Evolutionary conservation across 2,888 invertebrate genomes (phyloP).

Genomic region (Cheilosia variabilis): DNA sequence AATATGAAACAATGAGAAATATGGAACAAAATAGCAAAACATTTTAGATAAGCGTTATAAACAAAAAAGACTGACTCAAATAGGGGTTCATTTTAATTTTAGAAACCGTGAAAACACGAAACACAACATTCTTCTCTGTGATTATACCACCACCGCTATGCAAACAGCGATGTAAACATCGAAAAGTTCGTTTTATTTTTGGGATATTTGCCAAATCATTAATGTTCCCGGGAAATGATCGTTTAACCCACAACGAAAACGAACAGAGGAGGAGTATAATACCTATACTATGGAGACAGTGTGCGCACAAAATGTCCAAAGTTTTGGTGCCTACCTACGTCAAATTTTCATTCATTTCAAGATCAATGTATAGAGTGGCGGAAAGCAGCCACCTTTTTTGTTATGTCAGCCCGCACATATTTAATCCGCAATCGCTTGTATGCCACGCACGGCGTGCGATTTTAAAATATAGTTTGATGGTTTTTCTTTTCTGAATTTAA

Average conservation of each 20-base stretch:
- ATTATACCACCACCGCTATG: constrained; percentile 43
- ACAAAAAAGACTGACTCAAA: constrained; percentile 63
- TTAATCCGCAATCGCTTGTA: constrained; percentile 19
- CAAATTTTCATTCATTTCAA: constrained; percentile 76
- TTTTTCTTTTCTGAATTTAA: too few species aligned
- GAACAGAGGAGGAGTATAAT: constrained; percentile 11
- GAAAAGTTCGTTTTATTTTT: constrained; percentile 63
- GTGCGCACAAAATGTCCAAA: constrained; percentile 11
- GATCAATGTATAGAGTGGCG: constrained; percentile 71
- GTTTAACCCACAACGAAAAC: constrained; percentile 42
- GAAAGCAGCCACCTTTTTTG: constrained; percentile 35
- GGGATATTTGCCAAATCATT: constrained; percentile 71
- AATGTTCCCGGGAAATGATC: constrained; percentile 69
- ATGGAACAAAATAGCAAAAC: constrained; percentile 48
- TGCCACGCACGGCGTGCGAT: background rate
- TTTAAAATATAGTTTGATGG: background rate
- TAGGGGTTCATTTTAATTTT: constrained; percentile 58
- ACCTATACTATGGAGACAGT: constrained; percentile 25
- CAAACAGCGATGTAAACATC: constrained; percentile 63
- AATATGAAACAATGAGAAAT: constrained; percentile 25
- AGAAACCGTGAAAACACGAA: constrained; percentile 59
- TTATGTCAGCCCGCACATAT: constrained; percentile 49
- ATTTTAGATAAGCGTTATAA: constrained; percentile 61
- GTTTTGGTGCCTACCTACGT: constrained; percentile 62
- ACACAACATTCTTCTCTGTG: constrained; percentile 55